Evolutionary conservation across 2,113 vertebrate genomes (phyloP), one percentile per base, ranked within the genome.

Genomic region (Poecilia latipinna): DNA sequence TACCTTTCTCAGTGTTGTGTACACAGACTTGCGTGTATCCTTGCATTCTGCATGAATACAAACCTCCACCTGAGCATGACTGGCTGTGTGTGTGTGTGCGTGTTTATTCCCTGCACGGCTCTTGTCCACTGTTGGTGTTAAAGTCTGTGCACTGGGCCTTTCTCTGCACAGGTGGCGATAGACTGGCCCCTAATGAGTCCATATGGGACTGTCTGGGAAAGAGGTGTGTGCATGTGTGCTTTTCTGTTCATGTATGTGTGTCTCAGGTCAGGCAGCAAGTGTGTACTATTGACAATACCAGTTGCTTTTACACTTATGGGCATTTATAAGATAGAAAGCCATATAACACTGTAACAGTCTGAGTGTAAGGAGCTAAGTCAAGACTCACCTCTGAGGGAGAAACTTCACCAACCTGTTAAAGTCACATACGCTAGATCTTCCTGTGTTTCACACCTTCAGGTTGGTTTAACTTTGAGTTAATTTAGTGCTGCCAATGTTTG

Each of bases 181-280:
- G 91, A 92, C 92, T 84, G 82, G 91, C 90, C 92, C 87, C 89
- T 93, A 93, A 93, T 93, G 92, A 93, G 90, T 87, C 92, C 91
- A 91, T 91, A 91, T 92, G 92, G 91, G 90, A 92, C 88, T 74
- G 91, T 91, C 90, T 91, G 88, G 86, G 82, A 88, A 78, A 69
- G 63, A 75, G 72, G 83, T 87, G 79, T 86, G 82, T 83, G 68
- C 64, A 48, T 70, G 76, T 26, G 64, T 79, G 69, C 66, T 17
- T 65, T 15, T 39, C 0, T 72, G 35, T 57, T 15, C 68, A 15
- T 72, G 68, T 57, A 3, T 82, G 65, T 77, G 66, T 68, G 57
- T 74, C 12, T 71, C 66, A 75, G 39, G 33, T 76, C n/a, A 10
- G 77, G 75, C 60, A 70, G 51, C 65, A 72, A 61, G 35, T 69